A percentile compares a stretch with the other conserved stretches of the same genome.
These are phyloP conservation scores for Glyptemys insculpta DNA, from an alignment of 2,797 vertebrate species.

Conservation along the genomic window DNA sequence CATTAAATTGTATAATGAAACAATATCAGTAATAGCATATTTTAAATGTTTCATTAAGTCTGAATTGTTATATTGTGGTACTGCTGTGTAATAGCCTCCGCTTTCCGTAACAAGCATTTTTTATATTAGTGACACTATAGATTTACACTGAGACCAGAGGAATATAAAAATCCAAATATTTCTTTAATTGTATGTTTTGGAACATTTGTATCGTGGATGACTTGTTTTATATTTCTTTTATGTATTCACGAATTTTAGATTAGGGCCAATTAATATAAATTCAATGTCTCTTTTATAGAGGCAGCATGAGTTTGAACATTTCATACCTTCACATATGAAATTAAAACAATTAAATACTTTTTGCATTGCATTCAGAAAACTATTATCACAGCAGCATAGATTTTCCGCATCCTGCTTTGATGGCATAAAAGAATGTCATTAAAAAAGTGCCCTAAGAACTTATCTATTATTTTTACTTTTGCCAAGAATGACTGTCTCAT, in stretches of 20 bases:
- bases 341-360: slow-evolving; percentile 69
- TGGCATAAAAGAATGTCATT: slow-evolving; percentile 48
- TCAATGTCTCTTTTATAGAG: slow-evolving; percentile 39
- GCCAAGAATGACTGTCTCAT: neutral
- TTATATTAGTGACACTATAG: slow-evolving; percentile 16
- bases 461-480: slow-evolving; percentile 7
- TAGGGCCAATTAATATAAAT: slow-evolving; percentile 75
- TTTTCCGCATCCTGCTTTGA: slow-evolving; percentile 45
- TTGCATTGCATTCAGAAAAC: slow-evolving; percentile 62
- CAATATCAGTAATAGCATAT: slow-evolving; percentile 83
- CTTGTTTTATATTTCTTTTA: slow-evolving; percentile 58
- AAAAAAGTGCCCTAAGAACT: neutral
- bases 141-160: slow-evolving; percentile 50
- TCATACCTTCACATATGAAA: slow-evolving; percentile 62
- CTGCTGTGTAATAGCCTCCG: slow-evolving; percentile 77
- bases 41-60: slow-evolving; percentile 85
- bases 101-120: slow-evolving; percentile 70
- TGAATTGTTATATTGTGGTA: slow-evolving; percentile 78
- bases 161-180: slow-evolving; percentile 61
- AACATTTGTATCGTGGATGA: slow-evolving; percentile 36
- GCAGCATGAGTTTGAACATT: slow-evolving; percentile 47
- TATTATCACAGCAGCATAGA: slow-evolving; percentile 54
- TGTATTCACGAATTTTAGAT: slow-evolving; percentile 69
- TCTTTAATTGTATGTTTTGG: slow-evolving; percentile 56
- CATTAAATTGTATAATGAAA: slow-evolving; percentile 83